These are phyloP conservation scores for Nothobranchius furzeri DNA, from an alignment of 2,113 vertebrate species.

Conservation along the genomic window DNA sequence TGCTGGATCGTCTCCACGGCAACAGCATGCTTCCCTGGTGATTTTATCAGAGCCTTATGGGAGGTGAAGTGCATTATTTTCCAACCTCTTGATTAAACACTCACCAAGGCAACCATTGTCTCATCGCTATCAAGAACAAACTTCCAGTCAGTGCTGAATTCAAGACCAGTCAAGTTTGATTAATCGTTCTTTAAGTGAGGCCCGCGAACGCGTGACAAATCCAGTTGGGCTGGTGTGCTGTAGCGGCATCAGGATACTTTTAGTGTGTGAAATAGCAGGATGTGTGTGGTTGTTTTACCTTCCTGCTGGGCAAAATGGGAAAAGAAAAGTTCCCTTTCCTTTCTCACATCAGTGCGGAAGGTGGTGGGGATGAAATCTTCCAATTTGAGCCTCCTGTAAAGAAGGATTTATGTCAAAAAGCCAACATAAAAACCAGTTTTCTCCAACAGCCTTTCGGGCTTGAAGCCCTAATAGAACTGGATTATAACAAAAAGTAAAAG, in stretches of 20 bases:
- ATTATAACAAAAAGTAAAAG: no score
- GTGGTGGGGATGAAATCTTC: slow-evolving; percentile 88
- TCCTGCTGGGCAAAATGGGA: slow-evolving; percentile 76
- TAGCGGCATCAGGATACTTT: not conserved
- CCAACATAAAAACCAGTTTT: not conserved
- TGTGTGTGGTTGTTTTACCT: slow-evolving; percentile 68
- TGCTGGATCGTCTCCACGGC: slow-evolving; percentile 63
- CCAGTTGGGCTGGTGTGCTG: slow-evolving; percentile 28
- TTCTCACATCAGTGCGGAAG: slow-evolving; percentile 83
- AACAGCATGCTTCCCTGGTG: slow-evolving; percentile 68
- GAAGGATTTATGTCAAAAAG: not conserved
- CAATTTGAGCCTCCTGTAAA: slow-evolving; percentile 81
- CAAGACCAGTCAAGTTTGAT: slow-evolving; percentile 14
- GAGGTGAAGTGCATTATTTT: slow-evolving; percentile 68
- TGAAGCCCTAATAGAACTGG: no score
- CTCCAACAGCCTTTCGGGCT: no score
- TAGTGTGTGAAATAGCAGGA: not conserved
- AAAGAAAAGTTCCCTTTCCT: slow-evolving; percentile 85
- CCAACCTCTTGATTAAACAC: slow-evolving; percentile 63
- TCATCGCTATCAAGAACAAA: slow-evolving; percentile 31
- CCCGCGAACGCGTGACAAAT: slow-evolving; percentile 14
- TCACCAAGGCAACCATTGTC: slow-evolving; percentile 53
- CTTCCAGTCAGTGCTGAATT: slow-evolving; percentile 13
- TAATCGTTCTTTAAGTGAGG: not conserved
- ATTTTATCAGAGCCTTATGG: slow-evolving; percentile 71